A percentile compares a stretch with the other conserved stretches of the same genome.
These are phyloP conservation scores for Embidobia sp. DNA, from an alignment of 2,888 invertebrate genomes.

Conservation along the genomic window DNA sequence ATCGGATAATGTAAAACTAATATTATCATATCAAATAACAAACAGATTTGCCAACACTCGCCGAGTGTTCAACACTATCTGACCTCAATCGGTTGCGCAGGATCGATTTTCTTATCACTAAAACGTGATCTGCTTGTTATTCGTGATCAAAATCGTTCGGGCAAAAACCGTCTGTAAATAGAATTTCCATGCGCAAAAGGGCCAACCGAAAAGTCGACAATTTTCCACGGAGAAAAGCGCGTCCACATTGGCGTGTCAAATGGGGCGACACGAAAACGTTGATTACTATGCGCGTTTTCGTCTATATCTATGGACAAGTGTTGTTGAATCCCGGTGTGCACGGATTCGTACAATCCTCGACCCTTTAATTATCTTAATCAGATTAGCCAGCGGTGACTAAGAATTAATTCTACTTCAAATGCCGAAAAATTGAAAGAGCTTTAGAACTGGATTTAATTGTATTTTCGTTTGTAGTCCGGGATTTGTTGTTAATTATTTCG, in stretches of 20 bases:
- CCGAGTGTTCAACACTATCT: conserved; percentile 16
- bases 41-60: background rate
- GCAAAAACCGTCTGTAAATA: background rate
- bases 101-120: conserved; percentile 6
- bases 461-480: too few species aligned
- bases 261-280: background rate
- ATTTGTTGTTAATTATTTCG: too few species aligned
- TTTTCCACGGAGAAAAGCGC: background rate
- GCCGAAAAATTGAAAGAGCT: too few species aligned
- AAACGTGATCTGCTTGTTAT: background rate
- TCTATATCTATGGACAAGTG: background rate
- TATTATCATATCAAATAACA: conserved; percentile 15
- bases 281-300: background rate
- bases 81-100: conserved; percentile 8
- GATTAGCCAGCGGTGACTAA: background rate
- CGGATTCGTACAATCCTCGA: background rate
- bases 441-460: too few species aligned
- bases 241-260: background rate
- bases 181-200: background rate
- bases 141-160: conserved; percentile 3
- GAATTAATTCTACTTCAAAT: background rate
- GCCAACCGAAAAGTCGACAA: background rate
- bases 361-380: background rate
- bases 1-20: background rate
- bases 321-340: background rate